Evolutionary conservation across 2,888 invertebrate species (phyloP).

Genomic region (Dermolepida albohirtum): DNA sequence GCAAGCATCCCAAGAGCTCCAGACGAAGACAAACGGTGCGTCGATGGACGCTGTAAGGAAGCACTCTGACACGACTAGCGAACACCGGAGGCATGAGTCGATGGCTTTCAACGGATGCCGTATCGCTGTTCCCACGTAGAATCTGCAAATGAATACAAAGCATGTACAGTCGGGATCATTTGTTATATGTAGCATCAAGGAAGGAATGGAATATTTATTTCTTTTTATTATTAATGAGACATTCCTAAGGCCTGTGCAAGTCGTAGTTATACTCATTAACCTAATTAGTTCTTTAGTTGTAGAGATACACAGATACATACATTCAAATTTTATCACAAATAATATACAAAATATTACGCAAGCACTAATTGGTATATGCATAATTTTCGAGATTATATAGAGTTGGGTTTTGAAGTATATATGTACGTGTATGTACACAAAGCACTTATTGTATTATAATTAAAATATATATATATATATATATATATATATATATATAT

Average conservation of each 20-base stretch:
- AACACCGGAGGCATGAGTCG: slow-evolving; percentile 78
- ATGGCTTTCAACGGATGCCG: slow-evolving; percentile 75
- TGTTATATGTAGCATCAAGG: slow-evolving; percentile 22
- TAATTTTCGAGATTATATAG: too few relatives aligned
- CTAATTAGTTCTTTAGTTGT: slow-evolving; percentile 18
- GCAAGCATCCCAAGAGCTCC: slow-evolving; percentile 79
- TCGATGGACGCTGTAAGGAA: slow-evolving; percentile 78
- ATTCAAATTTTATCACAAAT: too few relatives aligned
- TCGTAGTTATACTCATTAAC: slow-evolving; percentile 19
- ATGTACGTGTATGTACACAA: too few relatives aligned
- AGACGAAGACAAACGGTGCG: slow-evolving; percentile 81
- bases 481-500: too few relatives aligned
- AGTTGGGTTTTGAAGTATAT: too few relatives aligned
- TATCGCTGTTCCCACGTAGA: slow-evolving; percentile 79
- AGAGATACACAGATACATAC: too few relatives aligned
- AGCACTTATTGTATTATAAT: too few relatives aligned
- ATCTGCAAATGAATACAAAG: slow-evolving; percentile 68
- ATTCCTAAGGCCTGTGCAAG: slow-evolving; percentile 6
- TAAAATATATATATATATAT: too few relatives aligned
- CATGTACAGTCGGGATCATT: slow-evolving; percentile 33
- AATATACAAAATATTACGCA: too few relatives aligned
- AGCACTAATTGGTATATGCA: too few relatives aligned
- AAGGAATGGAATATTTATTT: slow-evolving; percentile 19
- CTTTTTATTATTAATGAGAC: slow-evolving; percentile 24
- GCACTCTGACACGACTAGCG: slow-evolving; percentile 76